A percentile compares a stretch with the other conserved stretches of the same genome.
Evolutionary conservation across 2,797 vertebrate species (phyloP).

Genomic region (Mormyrus proboscirostris): DNA sequence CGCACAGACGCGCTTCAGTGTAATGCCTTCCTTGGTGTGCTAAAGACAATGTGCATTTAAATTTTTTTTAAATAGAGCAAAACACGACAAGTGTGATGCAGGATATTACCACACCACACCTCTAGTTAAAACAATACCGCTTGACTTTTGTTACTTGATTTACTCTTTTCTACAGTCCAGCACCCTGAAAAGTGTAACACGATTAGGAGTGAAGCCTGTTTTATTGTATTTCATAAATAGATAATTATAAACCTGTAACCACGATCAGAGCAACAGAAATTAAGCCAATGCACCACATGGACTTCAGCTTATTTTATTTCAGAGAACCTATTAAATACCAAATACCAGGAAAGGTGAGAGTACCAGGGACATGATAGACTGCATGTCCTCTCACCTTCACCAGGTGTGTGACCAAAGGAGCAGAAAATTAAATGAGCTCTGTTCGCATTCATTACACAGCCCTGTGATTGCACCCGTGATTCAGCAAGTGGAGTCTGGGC

Average conservation of each 20-base stretch:
- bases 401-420: neutral
- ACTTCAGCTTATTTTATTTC: neutral
- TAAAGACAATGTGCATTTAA: neutral
- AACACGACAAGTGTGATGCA: neutral
- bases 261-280: neutral
- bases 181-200: neutral
- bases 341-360: neutral
- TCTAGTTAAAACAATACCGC: neutral
- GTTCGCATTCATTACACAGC: neutral
- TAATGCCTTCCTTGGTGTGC: neutral
- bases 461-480: neutral
- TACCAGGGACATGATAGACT: neutral
- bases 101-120: neutral
- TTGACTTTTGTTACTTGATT: neutral
- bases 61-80: neutral
- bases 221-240: neutral
- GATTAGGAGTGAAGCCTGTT: neutral
- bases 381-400: neutral
- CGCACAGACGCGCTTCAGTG: neutral
- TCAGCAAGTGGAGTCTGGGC: neutral
- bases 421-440: neutral
- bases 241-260: neutral
- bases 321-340: neutral
- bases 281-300: neutral
- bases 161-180: neutral